These are phyloP conservation scores for Dasypogon diadema DNA, from an alignment of 2,888 invertebrate species.

Conservation along the genomic window DNA sequence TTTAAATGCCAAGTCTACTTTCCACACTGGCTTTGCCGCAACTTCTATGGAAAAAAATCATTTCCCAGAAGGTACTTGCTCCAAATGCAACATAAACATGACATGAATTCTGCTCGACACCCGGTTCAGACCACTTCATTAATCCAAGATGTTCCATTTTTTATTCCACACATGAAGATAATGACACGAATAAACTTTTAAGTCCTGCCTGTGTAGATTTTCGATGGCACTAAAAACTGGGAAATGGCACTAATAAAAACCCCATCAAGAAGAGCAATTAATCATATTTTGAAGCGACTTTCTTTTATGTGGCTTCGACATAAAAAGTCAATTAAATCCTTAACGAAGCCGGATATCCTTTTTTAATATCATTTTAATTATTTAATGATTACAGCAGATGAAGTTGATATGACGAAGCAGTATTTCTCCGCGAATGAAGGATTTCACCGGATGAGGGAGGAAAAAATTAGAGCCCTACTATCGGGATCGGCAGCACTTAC, in stretches of 20 bases:
- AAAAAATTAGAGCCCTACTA: neutral
- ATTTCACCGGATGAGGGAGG: neutral
- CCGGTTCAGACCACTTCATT: too few species aligned
- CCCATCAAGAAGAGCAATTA: slow-evolving; percentile 27
- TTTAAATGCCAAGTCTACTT: too few species aligned
- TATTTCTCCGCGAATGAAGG: neutral
- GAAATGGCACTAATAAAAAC: slow-evolving; percentile 13
- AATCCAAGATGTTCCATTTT: slow-evolving; percentile 4
- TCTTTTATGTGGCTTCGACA: slow-evolving; percentile 9
- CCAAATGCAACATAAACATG: too few species aligned
- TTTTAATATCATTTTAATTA: slow-evolving; percentile 19
- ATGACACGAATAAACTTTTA: slow-evolving; percentile 26
- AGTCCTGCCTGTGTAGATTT: neutral
- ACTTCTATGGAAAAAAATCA: too few species aligned
- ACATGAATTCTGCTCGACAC: too few species aligned
- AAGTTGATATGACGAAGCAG: neutral
- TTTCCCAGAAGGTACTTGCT: too few species aligned
- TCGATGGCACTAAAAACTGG: slow-evolving; percentile 1
- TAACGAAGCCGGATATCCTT: neutral
- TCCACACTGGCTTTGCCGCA: too few species aligned
- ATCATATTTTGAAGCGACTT: slow-evolving; percentile 28
- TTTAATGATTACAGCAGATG: slow-evolving; percentile 19
- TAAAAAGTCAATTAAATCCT: slow-evolving; percentile 40
- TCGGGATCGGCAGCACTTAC: neutral
- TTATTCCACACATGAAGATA: slow-evolving; percentile 41